Evolutionary conservation across 1,140 invertebrate species (phyloP), one percentile per base, ranked within the genome.

Genomic region (Ectropis grisescens): DNA sequence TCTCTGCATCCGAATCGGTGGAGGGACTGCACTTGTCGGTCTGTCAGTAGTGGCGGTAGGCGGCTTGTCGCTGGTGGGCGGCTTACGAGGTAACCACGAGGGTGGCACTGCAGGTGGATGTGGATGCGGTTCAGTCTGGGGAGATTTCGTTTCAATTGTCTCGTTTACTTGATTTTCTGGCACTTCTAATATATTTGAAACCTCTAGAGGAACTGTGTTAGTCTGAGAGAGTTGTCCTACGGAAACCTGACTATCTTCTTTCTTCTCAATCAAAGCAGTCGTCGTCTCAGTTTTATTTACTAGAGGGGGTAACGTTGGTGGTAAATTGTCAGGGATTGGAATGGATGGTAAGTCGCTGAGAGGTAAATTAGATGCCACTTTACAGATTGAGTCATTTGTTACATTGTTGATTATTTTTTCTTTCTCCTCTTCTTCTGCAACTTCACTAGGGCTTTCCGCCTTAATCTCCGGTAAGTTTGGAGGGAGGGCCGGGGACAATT

Each of bases 41-140:
- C 26, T 45, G 12, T 2, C 13, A 41, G 24, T 31, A 37, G 24
- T 36, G 37, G 25, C 27, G 25, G 24, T 39, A 16, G 32, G 29
- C 13, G 41, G 11, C 13, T 41, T 33, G 15, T 41, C 33, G 23
- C 14, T 34, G 9, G 35, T 44, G 1, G 47, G 16, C n/a, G 37
- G 34, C 52, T 62, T 62, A 7, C 37, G 16, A 12, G 49, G 37
- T 22, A 81, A 46, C 76, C 76, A 81, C 27, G 72, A 57, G 11
- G 62, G 33, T 8, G 76, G 72, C 10, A 81, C 76, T 11, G 61
- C 65, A 11, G 76, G 76, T 13, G 71, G 69, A 19, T 59, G 48
- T 24, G 62, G 67, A 11, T 50, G 55, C 10, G 51, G 52, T 19
- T 4, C 16, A 8, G 3, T 19, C 8, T 8, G 3, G 3, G 8